These are phyloP conservation scores for Champsocephalus esox DNA, from an alignment of 2,797 vertebrate species.

Conservation along the genomic window DNA sequence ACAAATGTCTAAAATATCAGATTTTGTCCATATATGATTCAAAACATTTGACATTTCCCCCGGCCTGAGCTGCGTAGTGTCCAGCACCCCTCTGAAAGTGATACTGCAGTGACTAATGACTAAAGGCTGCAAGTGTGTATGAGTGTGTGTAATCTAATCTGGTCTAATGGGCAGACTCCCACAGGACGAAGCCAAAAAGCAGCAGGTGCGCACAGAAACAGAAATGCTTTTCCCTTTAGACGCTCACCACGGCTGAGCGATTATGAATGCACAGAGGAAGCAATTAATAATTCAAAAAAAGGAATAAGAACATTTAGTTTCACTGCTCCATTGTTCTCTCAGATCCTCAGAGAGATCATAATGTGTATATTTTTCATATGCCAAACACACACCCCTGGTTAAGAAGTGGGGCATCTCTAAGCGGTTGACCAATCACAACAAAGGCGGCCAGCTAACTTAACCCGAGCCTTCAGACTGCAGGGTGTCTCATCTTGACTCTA, in stretches of 20 bases:
- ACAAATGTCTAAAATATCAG: neutral
- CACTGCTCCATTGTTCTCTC: conserved; percentile 1
- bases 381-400: neutral
- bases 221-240: conserved; percentile 58
- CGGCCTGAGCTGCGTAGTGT: neutral
- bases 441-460: conserved; percentile 23
- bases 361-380: neutral
- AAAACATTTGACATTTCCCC: neutral
- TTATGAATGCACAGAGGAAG: conserved; percentile 63
- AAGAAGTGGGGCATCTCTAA: no score
- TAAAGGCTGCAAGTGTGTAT: conserved; percentile 40
- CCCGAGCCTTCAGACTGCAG: conserved; percentile 15
- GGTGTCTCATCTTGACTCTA: conserved; percentile 42
- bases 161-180: conserved; percentile 68
- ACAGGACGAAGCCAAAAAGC: conserved; percentile 56
- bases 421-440: no score
- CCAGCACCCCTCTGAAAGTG: conserved; percentile 43
- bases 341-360: conserved; percentile 3
- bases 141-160: conserved; percentile 65
- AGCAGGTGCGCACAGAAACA: conserved; percentile 67
- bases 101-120: conserved; percentile 59
- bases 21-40: neutral
- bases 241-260: conserved; percentile 30
- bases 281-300: conserved; percentile 54
- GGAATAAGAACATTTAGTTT: conserved; percentile 6